These are phyloP conservation scores for Caenorhabditis macrosperma DNA, from an alignment of 2,888 invertebrate species.

Conservation along the genomic window DNA sequence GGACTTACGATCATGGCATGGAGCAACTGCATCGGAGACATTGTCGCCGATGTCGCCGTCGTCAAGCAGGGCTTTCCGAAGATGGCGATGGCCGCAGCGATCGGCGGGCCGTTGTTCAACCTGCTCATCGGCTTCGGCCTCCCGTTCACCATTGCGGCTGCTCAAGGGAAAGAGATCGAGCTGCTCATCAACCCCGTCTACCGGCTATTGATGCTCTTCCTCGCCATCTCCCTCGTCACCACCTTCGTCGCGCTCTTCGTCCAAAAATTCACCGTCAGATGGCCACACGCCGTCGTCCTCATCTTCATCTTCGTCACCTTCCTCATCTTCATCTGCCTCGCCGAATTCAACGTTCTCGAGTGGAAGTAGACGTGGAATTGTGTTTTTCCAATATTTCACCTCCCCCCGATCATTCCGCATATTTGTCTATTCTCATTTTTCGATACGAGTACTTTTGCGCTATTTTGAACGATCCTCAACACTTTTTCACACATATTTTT, in stretches of 20 bases:
- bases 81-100: conserved; percentile 86
- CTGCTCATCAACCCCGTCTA: conserved; percentile 61
- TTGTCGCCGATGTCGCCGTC: conserved; percentile 84
- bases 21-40: conserved; percentile 85
- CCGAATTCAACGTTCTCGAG: conserved; percentile 60
- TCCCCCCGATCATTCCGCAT: conserved; percentile 11
- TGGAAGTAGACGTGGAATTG: conserved; percentile 62
- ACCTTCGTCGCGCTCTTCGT: conserved; percentile 58
- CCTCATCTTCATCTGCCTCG: conserved; percentile 59
- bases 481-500: neutral
- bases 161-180: conserved; percentile 70
- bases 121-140: conserved; percentile 76
- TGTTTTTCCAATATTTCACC: conserved; percentile 3
- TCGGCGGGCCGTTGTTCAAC: conserved; percentile 86
- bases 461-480: conserved; percentile 44
- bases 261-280: conserved; percentile 52
- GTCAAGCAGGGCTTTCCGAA: conserved; percentile 85
- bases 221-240: conserved; percentile 58
- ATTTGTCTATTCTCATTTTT: conserved; percentile 5
- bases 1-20: conserved; percentile 85
- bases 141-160: conserved; percentile 73
- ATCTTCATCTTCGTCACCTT: conserved; percentile 59
- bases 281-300: conserved; percentile 60
- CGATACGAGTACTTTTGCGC: conserved; percentile 29
- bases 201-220: conserved; percentile 58